phyloP scores from a whole-genome alignment of 2,113 vertebrate genomes.

The Toxotes chatareus region DNA sequence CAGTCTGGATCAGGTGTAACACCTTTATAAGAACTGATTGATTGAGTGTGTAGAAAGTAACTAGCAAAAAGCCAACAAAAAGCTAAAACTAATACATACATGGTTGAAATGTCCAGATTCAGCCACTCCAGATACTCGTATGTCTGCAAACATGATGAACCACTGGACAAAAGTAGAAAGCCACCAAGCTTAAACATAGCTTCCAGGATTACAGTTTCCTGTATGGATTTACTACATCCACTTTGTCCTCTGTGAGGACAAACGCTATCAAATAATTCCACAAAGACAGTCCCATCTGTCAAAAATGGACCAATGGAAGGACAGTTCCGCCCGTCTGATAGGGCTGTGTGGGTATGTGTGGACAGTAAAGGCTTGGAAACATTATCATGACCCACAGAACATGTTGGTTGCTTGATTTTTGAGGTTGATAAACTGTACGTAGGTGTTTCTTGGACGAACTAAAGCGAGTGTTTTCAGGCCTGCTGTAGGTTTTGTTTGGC shows the following conservation, averaged over 20 bases:
- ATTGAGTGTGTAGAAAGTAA: neutral
- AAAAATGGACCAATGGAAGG: neutral
- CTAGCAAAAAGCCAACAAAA: neutral
- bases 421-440: neutral
- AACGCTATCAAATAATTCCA: too few relatives aligned
- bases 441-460: neutral
- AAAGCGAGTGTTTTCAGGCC: neutral
- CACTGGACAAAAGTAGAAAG: neutral
- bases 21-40: neutral
- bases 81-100: neutral
- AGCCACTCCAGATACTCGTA: neutral
- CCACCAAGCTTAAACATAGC: neutral
- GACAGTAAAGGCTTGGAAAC: neutral
- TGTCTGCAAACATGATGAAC: neutral
- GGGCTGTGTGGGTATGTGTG: neutral
- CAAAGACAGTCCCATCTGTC: neutral
- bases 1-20: neutral
- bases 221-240: neutral
- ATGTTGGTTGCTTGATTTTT: neutral
- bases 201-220: neutral
- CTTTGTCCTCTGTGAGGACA: too few relatives aligned
- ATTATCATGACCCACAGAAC: neutral
- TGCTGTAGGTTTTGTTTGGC: constrained; percentile 9
- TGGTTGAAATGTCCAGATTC: neutral
- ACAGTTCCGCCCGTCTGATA: neutral